Evolutionary conservation across 2,888 invertebrate species (phyloP).

Genomic region (Eupithecia subumbrata): DNA sequence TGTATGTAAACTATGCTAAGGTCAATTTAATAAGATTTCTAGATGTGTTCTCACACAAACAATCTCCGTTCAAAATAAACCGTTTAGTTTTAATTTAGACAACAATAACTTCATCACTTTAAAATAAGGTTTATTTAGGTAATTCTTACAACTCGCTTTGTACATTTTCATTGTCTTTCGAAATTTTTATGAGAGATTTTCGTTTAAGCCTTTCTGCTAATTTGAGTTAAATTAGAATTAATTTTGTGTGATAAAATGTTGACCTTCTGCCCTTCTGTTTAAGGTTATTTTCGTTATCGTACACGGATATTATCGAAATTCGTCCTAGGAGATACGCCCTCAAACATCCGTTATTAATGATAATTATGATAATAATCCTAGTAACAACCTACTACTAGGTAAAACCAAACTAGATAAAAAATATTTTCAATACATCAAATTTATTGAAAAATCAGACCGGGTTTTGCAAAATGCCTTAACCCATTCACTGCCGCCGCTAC

Average conservation of each 20-base stretch:
- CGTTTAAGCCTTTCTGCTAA: not conserved
- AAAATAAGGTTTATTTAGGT: constrained; percentile 21
- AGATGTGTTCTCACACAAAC: constrained; percentile 20
- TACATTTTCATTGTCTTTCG: not conserved
- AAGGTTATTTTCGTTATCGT: constrained; percentile 28
- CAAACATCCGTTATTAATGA: constrained; percentile 30
- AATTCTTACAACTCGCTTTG: constrained; percentile 1
- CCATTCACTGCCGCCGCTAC: no score
- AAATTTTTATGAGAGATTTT: not conserved
- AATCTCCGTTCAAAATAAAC: constrained; percentile 15
- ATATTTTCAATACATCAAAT: not conserved
- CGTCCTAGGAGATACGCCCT: constrained; percentile 41
- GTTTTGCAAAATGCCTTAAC: no score
- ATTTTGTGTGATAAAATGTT: not conserved
- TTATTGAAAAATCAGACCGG: not conserved
- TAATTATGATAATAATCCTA: not conserved
- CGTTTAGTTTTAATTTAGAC: constrained; percentile 1
- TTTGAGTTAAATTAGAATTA: not conserved
- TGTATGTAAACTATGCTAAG: constrained; percentile 19
- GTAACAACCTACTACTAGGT: not conserved
- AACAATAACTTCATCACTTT: constrained; percentile 13
- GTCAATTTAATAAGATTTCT: constrained; percentile 19
- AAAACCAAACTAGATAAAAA: not conserved
- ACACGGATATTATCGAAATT: constrained; percentile 39
- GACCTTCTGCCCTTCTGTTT: constrained; percentile 38